A percentile compares a stretch with the other conserved stretches of the same genome.
phyloP scores from a whole-genome alignment of 2,888 invertebrate species.

The Gerris lacustris region DNA sequence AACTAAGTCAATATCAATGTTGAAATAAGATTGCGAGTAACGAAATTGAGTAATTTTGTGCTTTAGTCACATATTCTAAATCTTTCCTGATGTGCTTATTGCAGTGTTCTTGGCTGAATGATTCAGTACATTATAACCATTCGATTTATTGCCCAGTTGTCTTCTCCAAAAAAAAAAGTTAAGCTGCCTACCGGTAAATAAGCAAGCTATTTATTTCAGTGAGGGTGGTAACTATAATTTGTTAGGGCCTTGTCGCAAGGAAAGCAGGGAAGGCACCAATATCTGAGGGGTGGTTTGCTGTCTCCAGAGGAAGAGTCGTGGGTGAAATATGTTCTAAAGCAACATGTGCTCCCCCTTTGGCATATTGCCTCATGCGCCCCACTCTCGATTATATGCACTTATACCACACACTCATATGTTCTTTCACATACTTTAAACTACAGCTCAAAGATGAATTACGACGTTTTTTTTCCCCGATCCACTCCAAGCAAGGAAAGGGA shows the following conservation, averaged over 20 bases:
- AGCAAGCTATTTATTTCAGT: too few species aligned
- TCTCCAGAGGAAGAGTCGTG: neutral
- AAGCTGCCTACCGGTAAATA: too few species aligned
- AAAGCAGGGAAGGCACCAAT: neutral
- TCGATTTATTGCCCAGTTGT: too few species aligned
- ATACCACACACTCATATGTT: neutral
- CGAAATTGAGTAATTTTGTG: too few species aligned
- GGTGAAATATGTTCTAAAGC: neutral
- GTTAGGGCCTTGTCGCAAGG: neutral
- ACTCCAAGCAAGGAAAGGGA: too few species aligned
- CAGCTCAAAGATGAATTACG: neutral
- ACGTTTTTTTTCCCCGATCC: neutral
- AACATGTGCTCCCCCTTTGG: neutral
- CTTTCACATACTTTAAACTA: constrained; percentile 1
- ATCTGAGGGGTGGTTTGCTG: neutral
- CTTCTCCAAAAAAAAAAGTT: too few species aligned
- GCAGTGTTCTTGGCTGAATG: too few species aligned
- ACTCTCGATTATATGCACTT: neutral
- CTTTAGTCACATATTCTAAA: too few species aligned
- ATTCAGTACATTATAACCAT: too few species aligned
- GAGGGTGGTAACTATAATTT: neutral
- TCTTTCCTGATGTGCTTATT: too few species aligned
- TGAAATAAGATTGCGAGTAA: too few species aligned
- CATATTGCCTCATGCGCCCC: neutral
- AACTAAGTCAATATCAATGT: too few species aligned